A percentile compares a stretch with the other conserved stretches of the same genome.
Evolutionary conservation across 2,888 invertebrate species (phyloP).

Genomic region (Colletes collaris): DNA sequence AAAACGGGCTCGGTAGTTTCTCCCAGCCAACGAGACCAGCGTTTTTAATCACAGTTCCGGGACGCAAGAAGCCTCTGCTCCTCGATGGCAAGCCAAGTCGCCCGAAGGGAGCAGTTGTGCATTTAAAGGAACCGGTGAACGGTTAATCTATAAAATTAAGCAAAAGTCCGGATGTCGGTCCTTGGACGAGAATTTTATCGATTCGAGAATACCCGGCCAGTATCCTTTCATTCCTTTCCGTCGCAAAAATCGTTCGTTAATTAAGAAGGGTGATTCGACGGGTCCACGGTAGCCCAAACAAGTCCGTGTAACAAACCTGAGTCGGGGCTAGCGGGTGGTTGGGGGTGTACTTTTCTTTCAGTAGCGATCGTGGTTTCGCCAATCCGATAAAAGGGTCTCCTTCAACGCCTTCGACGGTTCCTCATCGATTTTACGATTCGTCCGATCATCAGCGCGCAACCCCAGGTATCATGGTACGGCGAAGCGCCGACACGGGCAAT

Average conservation of each 20-base stretch:
- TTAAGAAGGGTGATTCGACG: conserved; percentile 47
- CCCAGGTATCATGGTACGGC: conserved; percentile 14
- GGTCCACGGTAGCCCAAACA: conserved; percentile 40
- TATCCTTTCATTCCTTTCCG: conserved; percentile 33
- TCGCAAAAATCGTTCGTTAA: conserved; percentile 62
- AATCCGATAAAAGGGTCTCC: conserved; percentile 26
- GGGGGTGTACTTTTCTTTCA: conserved; percentile 29
- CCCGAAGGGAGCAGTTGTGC: conserved; percentile 12
- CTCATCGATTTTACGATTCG: conserved; percentile 56
- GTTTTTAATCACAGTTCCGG: conserved; percentile 27
- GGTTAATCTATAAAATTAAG: conserved; percentile 36
- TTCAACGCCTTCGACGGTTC: conserved; percentile 35
- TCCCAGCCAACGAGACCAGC: too few relatives aligned
- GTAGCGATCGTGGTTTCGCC: conserved; percentile 37
- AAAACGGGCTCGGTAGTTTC: too few relatives aligned
- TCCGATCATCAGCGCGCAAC: conserved; percentile 56
- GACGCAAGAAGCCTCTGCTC: background rate
- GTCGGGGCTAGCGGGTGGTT: background rate
- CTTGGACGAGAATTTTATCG: conserved; percentile 44
- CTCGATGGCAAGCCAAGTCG: conserved; percentile 18
- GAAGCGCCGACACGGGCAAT: conserved; percentile 55
- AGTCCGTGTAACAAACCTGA: conserved; percentile 51
- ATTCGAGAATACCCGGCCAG: conserved; percentile 53
- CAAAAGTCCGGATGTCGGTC: conserved; percentile 33
- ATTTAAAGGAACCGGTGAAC: conserved; percentile 43